Base-by-base conservation (phyloP, 2,797 vertebrate species). In the Oreortyx pictus region DNA sequence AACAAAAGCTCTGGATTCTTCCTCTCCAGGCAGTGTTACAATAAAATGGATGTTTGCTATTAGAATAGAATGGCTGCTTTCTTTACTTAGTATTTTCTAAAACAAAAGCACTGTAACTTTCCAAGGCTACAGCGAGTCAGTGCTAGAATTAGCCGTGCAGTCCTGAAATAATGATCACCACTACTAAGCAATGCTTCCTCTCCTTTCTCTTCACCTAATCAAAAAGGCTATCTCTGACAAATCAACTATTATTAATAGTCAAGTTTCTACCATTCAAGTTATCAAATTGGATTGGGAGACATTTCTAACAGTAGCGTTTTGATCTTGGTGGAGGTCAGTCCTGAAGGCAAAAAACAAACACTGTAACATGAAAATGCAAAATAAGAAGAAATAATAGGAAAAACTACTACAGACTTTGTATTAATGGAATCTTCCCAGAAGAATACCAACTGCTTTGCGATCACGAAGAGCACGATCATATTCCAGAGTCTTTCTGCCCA, bases 41-140 rank as follows among this genome's bases (percentile, higher is more conserved):
- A 93, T 91, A 67, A 92, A 93, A 89, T 94, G 77, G 47, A 86
- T 95, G 96, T 92, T 94, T 95, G 94, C 88, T 94, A 79, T 96
- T 95, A 94, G 77, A 79, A 56, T n/a, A 76, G 82, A 95, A 79
- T 90, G 80, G 74, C 67, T 94, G 64, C 71, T 91, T 94, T 94
- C 87, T 88, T 81, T 79, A 35, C 67, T 91, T 44, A 73, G 44
- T 25, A 57, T 82, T 90, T 93, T 78, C 88, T 92, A 91, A 82
- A 94, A 94, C 94, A 96, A 96, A 95, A 93, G 94, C 4, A 0
- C 73, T 89, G 74, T n/a, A 50, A 76, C 91, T 94, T 88, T 94
- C 89, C 95, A 91, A 92, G 86, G 64, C 82, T 91, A 25, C 2
- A 79, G 46, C 56, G 87, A 94, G 82, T 76, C 91, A 89, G 73